Evolutionary conservation across 92 coral and sea anemone genomes (phyloP), one percentile per base, ranked within the genome.

Genomic region (Porites divaricata): DNA sequence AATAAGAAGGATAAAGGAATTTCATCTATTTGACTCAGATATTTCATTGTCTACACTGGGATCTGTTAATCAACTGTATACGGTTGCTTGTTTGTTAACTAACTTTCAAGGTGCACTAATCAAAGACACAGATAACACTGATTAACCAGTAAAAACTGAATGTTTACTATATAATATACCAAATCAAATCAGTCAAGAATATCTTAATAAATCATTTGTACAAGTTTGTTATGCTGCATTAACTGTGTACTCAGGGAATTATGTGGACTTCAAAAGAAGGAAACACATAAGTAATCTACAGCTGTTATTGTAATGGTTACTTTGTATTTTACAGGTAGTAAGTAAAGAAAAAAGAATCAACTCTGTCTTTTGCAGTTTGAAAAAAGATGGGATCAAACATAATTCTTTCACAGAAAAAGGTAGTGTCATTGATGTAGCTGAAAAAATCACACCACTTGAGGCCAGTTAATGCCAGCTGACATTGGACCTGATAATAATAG

Each of bases 1-100:
- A 24, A 92, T 87, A 15, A 50, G 90, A 52, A 83, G 93, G 48
- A 83, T 92, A 5, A 89, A 89, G 48, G 93, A 89, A 63, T 89
- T 20, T 76, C 93, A 89, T 63, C 24, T 81, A 67, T 89, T 85
- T 89, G 81, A 89, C 68, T 81, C 84, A 15, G 87, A 81, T 63
- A 70, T 89, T 6, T 85, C 81, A 26, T 67, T 89, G 35, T 16
- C 45, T 15, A 67, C 56, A 3, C 53, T 89, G 14, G 87, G 93
- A 11, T 85, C 93, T 17, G 59, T 89, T 66, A 85, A 85, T 70
- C 93, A 89, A 71, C 17, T 76, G 23, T 80, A 85, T 53, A 84
- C 89, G 63, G 89, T 89, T 17, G 86, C 76, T 16, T 89, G 93
- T 62, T 76, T 89, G 1, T 65, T 89, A 35, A 75, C 81, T 15